Conservation (phyloP, 2,888 invertebrate genomes). For the Heliconius ethilla region DNA sequence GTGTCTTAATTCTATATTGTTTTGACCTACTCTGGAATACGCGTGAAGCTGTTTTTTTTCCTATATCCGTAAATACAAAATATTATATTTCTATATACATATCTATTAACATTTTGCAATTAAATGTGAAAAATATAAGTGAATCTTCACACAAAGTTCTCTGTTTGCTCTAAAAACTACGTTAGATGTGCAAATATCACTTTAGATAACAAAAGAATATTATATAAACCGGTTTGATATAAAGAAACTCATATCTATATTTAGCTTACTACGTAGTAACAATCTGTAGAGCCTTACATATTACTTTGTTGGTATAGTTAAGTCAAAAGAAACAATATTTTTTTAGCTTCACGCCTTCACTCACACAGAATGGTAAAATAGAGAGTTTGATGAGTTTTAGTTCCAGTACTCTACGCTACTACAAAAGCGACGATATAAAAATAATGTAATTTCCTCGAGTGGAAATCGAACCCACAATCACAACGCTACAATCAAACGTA, state of each 20-base stretch:
- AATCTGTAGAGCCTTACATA: not conserved
- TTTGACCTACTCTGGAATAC: not conserved
- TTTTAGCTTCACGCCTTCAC: too few species aligned
- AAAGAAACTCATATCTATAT: not conserved
- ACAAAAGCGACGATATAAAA: too few species aligned
- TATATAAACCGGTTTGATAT: not conserved
- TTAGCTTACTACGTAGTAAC: conserved; percentile 4
- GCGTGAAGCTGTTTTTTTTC: not conserved
- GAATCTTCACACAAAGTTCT: not conserved
- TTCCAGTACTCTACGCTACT: too few species aligned
- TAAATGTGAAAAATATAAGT: not conserved
- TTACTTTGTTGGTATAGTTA: not conserved
- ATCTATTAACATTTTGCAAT: not conserved
- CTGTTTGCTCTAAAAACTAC: not conserved
- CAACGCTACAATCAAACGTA: too few species aligned
- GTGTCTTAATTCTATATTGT: not conserved
- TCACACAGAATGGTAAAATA: too few species aligned
- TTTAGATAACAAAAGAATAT: not conserved
- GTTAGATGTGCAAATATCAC: not conserved
- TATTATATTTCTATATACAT: not conserved
- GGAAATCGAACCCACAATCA: too few species aligned
- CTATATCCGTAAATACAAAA: not conserved
- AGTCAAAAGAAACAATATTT: not conserved
- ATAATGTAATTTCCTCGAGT: too few species aligned
- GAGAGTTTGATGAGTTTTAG: too few species aligned